phyloP scores from a whole-genome alignment of 2,888 invertebrate genomes.

The Spisula solida region DNA sequence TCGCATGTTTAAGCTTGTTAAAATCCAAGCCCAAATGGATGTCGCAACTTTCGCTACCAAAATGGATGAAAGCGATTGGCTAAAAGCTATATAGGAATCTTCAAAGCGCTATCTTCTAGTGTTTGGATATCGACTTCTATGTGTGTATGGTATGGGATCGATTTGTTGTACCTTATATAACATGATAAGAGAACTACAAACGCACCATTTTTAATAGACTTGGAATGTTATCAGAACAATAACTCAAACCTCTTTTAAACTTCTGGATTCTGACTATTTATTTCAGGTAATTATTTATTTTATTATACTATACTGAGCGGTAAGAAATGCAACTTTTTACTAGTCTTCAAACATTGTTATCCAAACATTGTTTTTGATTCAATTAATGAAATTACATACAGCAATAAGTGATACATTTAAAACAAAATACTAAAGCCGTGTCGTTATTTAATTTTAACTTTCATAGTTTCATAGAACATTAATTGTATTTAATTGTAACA shows the following conservation, averaged over 20 bases:
- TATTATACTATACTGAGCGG: not conserved
- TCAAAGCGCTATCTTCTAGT: not conserved
- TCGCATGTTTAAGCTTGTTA: not conserved
- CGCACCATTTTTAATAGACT: not conserved
- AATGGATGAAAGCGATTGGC: not conserved
- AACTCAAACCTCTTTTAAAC: not conserved
- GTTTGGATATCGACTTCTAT: not conserved
- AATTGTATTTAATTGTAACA: not conserved
- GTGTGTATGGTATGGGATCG: slow-evolving; percentile 1
- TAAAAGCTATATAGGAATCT: not conserved
- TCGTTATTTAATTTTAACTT: not conserved
- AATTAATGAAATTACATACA: not conserved
- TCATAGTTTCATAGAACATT: not conserved
- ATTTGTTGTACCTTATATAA: not conserved
- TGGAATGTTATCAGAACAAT: not conserved
- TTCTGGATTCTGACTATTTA: not conserved
- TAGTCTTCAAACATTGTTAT: not conserved
- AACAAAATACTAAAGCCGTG: not conserved
- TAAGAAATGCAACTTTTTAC: too few species aligned
- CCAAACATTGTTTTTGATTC: not conserved
- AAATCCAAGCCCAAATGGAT: slow-evolving; percentile 1
- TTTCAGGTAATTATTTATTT: slow-evolving; percentile 23
- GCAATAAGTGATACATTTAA: not conserved
- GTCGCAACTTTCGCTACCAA: not conserved
- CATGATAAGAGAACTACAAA: not conserved